Percentiles rank a stretch among this genome's conserved stretches.
Conservation (phyloP, 1,140 invertebrate species). For the Camponotus floridanus region DNA sequence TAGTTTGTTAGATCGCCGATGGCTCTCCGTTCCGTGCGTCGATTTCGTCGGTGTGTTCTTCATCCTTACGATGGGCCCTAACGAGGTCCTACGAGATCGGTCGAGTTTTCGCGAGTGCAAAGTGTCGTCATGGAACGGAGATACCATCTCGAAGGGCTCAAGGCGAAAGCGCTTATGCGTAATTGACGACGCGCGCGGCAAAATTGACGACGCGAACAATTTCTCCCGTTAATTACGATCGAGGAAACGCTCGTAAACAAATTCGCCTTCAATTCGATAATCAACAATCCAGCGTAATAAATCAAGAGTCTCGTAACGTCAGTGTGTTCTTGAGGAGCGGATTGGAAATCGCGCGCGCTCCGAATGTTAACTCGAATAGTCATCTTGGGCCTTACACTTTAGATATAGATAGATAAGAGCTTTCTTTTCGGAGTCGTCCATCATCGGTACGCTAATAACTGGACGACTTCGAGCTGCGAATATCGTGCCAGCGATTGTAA, state of each 20-base stretch:
- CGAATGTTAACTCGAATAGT: background rate
- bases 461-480: background rate
- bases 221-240: too few relatives aligned
- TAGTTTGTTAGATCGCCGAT: constrained; percentile 32
- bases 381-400: constrained; percentile 10
- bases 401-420: constrained; percentile 3
- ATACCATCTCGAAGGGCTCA: constrained; percentile 30
- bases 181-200: background rate
- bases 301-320: background rate
- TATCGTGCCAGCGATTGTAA: constrained; percentile 22
- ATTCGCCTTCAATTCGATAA: background rate
- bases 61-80: too few relatives aligned
- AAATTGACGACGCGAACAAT: background rate
- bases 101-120: constrained; percentile 16
- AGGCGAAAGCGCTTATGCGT: background rate
- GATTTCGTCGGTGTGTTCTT: too few relatives aligned
- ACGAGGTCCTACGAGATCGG: too few relatives aligned
- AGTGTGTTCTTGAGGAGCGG: too few relatives aligned
- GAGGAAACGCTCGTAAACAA: background rate
- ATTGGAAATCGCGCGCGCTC: background rate
- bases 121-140: constrained; percentile 50
- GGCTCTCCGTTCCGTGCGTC: constrained; percentile 18
- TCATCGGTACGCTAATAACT: background rate
- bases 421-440: background rate
- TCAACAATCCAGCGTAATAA: background rate